These are phyloP conservation scores for Mormyrus lacerda DNA, from an alignment of 2,113 vertebrate genomes.

Conservation along the genomic window DNA sequence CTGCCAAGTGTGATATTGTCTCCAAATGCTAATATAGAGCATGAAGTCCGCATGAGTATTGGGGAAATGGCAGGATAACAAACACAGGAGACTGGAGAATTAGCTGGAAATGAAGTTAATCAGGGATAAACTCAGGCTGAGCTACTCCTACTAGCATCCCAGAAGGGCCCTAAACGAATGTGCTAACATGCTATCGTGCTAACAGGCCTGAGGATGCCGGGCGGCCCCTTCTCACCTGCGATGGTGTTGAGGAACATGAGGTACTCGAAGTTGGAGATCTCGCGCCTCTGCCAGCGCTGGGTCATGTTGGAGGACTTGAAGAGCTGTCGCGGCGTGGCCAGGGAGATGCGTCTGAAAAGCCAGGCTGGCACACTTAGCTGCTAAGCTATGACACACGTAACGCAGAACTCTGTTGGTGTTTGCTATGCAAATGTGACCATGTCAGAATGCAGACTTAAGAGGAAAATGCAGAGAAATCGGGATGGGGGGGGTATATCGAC, in stretches of 20 bases:
- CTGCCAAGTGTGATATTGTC: background rate
- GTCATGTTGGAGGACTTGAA: slow-evolving; percentile 99
- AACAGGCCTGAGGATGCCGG: background rate
- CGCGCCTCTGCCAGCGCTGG: slow-evolving; percentile 95
- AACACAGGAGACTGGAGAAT: background rate
- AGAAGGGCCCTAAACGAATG: background rate
- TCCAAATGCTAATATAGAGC: slow-evolving; percentile 21
- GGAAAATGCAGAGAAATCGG: background rate
- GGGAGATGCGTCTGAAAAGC: slow-evolving; percentile 79
- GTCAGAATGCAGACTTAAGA: background rate
- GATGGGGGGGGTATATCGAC: background rate
- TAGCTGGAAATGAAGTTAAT: background rate
- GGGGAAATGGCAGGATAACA: background rate
- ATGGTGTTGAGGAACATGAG: slow-evolving; percentile 99
- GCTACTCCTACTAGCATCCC: background rate
- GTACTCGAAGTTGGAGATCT: slow-evolving; percentile 98
- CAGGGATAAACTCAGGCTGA: background rate
- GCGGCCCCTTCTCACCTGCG: slow-evolving; percentile 66
- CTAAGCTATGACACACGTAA: background rate
- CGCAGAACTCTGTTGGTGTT: background rate
- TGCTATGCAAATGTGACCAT: background rate
- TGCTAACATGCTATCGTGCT: background rate
- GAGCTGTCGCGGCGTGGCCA: slow-evolving; percentile 91
- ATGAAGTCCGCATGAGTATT: background rate
- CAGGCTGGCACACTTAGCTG: slow-evolving; percentile 26